Base-by-base conservation (phyloP, 2,888 invertebrate species). In the Zelleria hepariella region DNA sequence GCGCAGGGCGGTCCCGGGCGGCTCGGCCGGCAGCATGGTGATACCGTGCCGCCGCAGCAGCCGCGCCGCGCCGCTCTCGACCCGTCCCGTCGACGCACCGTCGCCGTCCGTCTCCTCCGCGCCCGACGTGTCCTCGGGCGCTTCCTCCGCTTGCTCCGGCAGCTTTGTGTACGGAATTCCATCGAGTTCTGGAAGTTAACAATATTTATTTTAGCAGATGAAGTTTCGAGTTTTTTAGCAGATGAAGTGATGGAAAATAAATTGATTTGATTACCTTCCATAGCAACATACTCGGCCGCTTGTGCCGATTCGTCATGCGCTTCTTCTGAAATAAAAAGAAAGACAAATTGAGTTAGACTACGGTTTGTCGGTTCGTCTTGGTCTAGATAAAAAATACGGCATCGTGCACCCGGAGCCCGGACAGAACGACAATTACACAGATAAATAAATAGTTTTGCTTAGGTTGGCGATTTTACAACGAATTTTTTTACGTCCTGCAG, bases 31-130 rank as follows among this genome's bases (percentile, higher is more conserved):
- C 75, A 96, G 91, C 93, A 97, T 94, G 54, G 95, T 94, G 71
- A 96, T 96, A 63, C 96, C 96, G 82, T 96, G 96, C 67, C 93
- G 91, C 75, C 96, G 94, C 62, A 97, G 89, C 80, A 96, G 89
- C 75, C 92, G 91, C 64, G 94, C 76, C 48, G 79, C 85, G 21
- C 88, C 88, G 63, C 62, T 62, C 51, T 60, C 63, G 10, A 62
- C 63, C 58, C 52, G 10, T 15, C 23, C 24, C 23, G 5, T 15
- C 21, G n/a, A n/a, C 52, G 2, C 52, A 3, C 24, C 52, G 5
- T 1, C 24, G 8, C 10, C 52, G 23, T 2, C 20, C 15, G 23
- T 20, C 23, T 23, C 61, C 52, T 56, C 60, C 61, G 60, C 63
- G 59, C 59, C 61, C 32, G 32, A 15, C 1, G 42, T 15, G 4